Base-by-base conservation (phyloP, 2,888 invertebrate species). In the Dromius quadrimaculatus region DNA sequence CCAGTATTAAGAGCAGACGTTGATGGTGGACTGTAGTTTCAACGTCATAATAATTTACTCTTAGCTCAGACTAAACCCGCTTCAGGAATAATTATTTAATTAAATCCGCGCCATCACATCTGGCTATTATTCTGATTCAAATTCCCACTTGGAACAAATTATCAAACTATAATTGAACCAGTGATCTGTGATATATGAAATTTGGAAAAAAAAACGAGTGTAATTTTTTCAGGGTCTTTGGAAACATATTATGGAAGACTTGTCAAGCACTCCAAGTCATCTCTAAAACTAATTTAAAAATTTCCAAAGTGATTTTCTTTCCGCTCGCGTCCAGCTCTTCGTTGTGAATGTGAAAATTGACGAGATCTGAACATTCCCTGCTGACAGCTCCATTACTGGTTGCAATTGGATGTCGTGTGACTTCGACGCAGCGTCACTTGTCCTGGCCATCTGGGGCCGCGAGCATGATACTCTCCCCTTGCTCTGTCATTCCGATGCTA, bases 321-420 rank as follows among this genome's bases (percentile, higher is more conserved):
- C 15, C 15, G 41, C 6, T 15, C 15, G 41, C 41, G 15, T 41
- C 22, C 47, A 11, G 47, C 28, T 34, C 47, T 22, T 23, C 13
- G 28, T 41, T 41, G 63, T 66, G 54, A 62, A 70, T 70, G 15
- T 62, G 70, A 70, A 70, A 50, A 70, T 70, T 70, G 70, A 62
- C 70, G 47, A 47, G 70, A 62, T 70, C 47, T 22, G 62, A 66
- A 66, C 66, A 54, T 57, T 66, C 66, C 28, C 47, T 50, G 61
- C 61, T 70, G 70, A 70, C 70, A 70, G 70, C 70, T 70, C 62
- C 45, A 70, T 70, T 70, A 70, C 70, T 34, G 62, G 47, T 47
- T 62, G 70, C 70, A 70, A 70, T 61, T 70, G 70, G 70, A 61
- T 70, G 62, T 70, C 61, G 47, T 50, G 70, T 70, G 70, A 70